phyloP scores from a whole-genome alignment of 2,113 vertebrate genomes.

The Anarhynchus alexandrinus region DNA sequence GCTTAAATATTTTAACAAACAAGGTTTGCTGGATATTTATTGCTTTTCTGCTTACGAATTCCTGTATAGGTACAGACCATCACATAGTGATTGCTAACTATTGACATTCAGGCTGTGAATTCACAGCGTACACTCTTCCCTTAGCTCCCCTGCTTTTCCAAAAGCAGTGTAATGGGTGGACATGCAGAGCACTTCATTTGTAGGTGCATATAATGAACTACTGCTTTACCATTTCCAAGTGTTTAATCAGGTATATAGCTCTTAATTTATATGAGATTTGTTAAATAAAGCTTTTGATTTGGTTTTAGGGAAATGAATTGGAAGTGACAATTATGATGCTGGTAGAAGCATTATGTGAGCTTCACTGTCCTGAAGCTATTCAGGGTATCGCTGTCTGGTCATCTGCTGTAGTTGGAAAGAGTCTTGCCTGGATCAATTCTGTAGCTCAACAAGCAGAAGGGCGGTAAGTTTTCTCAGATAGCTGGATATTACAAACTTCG shows the following conservation, averaged over 20 bases:
- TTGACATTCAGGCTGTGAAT: neutral
- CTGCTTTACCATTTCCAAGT: neutral
- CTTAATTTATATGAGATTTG: neutral
- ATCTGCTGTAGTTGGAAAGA: slow-evolving; percentile 82
- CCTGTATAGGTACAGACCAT: neutral
- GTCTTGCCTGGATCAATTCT: slow-evolving; percentile 88
- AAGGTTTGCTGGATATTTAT: neutral
- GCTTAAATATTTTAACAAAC: neutral
- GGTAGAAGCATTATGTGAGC: slow-evolving; percentile 93
- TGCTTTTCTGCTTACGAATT: neutral
- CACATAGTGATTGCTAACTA: fast-evolving
- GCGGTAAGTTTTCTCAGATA: slow-evolving; percentile 75
- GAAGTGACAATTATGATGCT: slow-evolving; percentile 93
- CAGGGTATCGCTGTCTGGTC: slow-evolving; percentile 94
- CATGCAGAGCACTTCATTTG: neutral
- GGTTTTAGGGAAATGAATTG: slow-evolving; percentile 85
- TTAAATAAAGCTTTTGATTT: neutral
- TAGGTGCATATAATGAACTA: neutral
- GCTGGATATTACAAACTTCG: neutral
- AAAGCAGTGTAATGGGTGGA: neutral
- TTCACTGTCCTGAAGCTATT: slow-evolving; percentile 95
- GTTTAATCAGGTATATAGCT: neutral
- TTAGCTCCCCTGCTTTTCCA: neutral
- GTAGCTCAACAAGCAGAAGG: slow-evolving; percentile 95
- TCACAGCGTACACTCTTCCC: neutral